Base-by-base conservation (phyloP, 2,888 invertebrate genomes). In the Pycnomerus fuliginosus region DNA sequence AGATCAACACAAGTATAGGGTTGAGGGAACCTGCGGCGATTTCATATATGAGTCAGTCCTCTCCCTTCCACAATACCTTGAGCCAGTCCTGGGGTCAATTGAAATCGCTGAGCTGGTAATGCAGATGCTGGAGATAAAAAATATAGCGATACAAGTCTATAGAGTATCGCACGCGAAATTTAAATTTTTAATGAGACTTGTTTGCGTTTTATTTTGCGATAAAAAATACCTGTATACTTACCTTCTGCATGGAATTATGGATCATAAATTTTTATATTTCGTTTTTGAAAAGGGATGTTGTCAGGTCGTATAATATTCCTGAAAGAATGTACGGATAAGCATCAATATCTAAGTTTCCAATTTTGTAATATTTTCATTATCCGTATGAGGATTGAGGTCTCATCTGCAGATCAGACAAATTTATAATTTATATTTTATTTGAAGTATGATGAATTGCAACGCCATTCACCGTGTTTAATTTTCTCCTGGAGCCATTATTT, bases 81-180 rank as follows among this genome's bases (percentile, higher is more conserved):
- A 61, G 56, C 59, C 58, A 52, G 58, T 55, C 56, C 51, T 44
- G 39, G 58, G 58, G 50, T 51, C 58, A 52, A 58, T 59, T 50
- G 55, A 52, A 56, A 55, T 50, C 50, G 48, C 44, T 36, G 42
- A 33, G 32, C 28, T 43, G 27, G 28, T 24, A 35, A 40, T 50
- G 38, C 56, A 56, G 54, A 54, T 56, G 56, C 49, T 50, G 25
- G 17, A 49, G 52, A 55, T 55, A 48, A 53, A 55, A 53, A 51
- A 48, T 52, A 37, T 28, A 41, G 25, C 34, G n/a, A 44, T 37
- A 43, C 29, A 39, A 34, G 5, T 10, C 4, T 25, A 20, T 25
- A 16, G 20, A 32, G 14, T 12, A 39, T 28, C 32, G 44, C 44
- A 47, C 47, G 47, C 47, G 50, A 50, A 44, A 47, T 50, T 50